Percentiles rank a stretch among this genome's conserved stretches.
phyloP scores from a whole-genome alignment of 2,797 vertebrate species.

The Smutsia gigantea region DNA sequence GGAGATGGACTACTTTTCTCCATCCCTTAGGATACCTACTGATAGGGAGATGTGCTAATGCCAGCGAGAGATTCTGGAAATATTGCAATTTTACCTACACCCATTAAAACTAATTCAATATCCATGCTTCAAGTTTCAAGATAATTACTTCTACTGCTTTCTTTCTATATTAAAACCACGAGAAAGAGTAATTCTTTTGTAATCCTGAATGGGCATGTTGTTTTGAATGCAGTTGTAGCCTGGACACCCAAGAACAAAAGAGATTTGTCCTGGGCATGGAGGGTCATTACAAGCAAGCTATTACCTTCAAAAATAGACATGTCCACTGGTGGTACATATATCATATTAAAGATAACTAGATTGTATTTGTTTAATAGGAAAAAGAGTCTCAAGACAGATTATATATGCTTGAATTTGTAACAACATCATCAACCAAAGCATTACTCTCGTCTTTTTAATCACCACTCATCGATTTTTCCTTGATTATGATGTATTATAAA shows the following conservation, averaged over 20 bases:
- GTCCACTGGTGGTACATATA: not conserved
- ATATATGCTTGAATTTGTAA: not conserved
- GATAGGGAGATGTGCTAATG: no score
- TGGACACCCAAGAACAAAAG: not conserved
- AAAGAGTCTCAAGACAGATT: slow-evolving; percentile 2
- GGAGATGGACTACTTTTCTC: no score
- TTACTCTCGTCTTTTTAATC: not conserved
- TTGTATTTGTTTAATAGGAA: not conserved
- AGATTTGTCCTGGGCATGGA: not conserved
- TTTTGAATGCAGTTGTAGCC: not conserved
- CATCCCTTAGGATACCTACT: no score
- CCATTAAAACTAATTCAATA: not conserved
- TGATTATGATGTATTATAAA: not conserved
- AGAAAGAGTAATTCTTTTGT: not conserved
- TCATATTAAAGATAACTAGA: not conserved
- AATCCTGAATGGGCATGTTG: not conserved
- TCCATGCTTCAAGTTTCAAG: not conserved
- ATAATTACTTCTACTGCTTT: not conserved
- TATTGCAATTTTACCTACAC: no score
- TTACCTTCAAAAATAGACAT: not conserved
- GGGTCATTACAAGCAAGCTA: not conserved
- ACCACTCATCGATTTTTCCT: not conserved
- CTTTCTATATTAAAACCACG: not conserved
- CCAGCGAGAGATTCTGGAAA: no score
- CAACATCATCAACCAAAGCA: not conserved